Base-by-base conservation (phyloP, 2,797 vertebrate species). In the Holocentrus rufus region DNA sequence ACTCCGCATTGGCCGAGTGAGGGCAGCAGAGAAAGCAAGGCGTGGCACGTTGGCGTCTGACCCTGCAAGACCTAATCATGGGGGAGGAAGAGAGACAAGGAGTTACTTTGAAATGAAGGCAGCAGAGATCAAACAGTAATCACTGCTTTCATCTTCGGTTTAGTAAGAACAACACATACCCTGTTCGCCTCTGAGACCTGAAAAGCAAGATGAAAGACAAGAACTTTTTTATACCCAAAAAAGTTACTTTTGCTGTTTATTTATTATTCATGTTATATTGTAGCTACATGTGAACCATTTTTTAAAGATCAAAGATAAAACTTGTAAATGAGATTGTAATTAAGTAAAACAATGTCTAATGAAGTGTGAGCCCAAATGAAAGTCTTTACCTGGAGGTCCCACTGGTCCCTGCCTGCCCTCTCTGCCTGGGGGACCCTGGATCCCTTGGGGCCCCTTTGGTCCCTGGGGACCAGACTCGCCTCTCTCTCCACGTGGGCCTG, bases 21-120 rank as follows among this genome's bases (percentile, higher is more conserved):
- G 91, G 0, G 96, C 94, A 0, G 96, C 96, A 0, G 96, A 96
- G 92, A 99, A 99, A 9, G 97, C 95, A 4, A 98, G 83, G 2
- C 93, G 92, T 4, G 95, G 96, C 27, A 93, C 86, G 0, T 92
- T 78, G 20, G 91, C 91, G n/a, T 95, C 93, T 0, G 90, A 88
- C 13, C 96, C 97, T 13, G 93, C 87, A 27, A 72, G 90, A 75
- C 97, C 96, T 96, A 87, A 54, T 36, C 15, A 18, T 0, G 34
- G 63, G 57, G 31, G 47, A 77, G 50, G 63, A 36, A 72, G 2
- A 1, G 13, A 69, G 36, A 39, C 42, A 0, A 22, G 46, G 54
- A 61, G 67, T 83, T 25, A 69, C 60, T 49, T 15, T 5, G 47
- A 69, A 61, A 49, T 23, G 2, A 18, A 64, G n/a, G 2, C 52